Evolutionary conservation across 2,888 invertebrate genomes (phyloP).

Genomic region (Leucophora obtusa): DNA sequence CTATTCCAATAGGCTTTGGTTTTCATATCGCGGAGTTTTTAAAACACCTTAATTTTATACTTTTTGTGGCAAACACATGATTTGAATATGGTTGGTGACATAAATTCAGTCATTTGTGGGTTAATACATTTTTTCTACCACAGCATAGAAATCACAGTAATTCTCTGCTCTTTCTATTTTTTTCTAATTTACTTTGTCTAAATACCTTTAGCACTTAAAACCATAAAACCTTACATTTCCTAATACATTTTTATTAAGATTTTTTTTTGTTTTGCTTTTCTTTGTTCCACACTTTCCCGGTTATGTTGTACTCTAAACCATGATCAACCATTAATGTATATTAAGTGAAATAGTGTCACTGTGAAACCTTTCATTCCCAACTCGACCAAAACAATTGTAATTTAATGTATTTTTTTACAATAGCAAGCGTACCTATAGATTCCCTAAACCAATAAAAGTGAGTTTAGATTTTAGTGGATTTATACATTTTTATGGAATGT

Average conservation of each 20-base stretch:
- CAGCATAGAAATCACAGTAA: neutral
- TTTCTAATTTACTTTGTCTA: conserved; percentile 47
- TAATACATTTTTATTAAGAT: conserved; percentile 34
- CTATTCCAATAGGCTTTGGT: no score
- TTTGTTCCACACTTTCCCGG: neutral
- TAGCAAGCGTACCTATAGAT: neutral
- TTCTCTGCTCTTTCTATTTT: conserved; percentile 7
- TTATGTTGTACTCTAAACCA: neutral
- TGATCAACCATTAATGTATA: conserved; percentile 43
- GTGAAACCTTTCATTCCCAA: conserved; percentile 59
- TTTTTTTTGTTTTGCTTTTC: conserved; percentile 1
- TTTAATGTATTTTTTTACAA: neutral
- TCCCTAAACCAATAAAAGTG: conserved; percentile 20
- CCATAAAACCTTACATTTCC: conserved; percentile 54
- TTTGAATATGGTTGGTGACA: neutral
- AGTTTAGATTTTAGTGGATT: conserved; percentile 14
- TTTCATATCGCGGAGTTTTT: no score
- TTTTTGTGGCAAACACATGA: no score
- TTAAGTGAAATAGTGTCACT: conserved; percentile 60
- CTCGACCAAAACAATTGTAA: conserved; percentile 40
- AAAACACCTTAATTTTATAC: no score
- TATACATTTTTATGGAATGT: neutral
- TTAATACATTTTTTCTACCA: neutral
- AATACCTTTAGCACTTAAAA: conserved; percentile 52
- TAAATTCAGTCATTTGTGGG: neutral